Conservation (phyloP, 2,797 vertebrate genomes). For the Gymnopithys bicolor region DNA sequence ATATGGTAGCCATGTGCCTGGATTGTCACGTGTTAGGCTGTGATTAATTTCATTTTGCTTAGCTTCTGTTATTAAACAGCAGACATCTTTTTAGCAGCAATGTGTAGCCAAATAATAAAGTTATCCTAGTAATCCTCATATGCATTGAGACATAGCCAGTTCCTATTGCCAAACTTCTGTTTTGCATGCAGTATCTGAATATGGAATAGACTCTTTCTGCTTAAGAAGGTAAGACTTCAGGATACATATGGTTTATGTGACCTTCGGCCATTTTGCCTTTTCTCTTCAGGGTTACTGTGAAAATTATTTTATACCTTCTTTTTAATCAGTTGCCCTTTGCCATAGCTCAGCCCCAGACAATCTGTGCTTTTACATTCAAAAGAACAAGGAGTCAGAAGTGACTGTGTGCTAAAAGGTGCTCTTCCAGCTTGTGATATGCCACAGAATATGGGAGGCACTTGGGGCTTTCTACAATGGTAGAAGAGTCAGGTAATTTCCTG, state of each 20-base stretch:
- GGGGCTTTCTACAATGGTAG: neutral
- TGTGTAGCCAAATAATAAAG: neutral
- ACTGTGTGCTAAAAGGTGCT: neutral
- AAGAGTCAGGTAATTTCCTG: neutral
- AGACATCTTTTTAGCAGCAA: neutral
- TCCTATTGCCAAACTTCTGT: neutral
- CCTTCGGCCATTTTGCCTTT: neutral
- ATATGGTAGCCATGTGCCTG: neutral
- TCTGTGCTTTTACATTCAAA: neutral
- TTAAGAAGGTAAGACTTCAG: neutral
- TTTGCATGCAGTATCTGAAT: neutral
- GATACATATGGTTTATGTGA: neutral
- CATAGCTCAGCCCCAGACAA: neutral
- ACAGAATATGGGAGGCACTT: neutral
- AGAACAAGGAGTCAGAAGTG: neutral
- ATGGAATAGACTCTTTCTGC: neutral
- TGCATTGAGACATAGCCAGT: neutral
- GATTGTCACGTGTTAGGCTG: neutral
- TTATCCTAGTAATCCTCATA: neutral
- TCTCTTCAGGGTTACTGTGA: neutral
- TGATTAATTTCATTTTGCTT: neutral
- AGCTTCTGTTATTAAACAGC: neutral
- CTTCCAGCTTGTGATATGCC: neutral
- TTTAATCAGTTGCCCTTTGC: neutral
- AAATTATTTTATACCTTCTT: neutral